Conservation (phyloP, 2,113 vertebrate species). For the Halcyon malimbica region DNA sequence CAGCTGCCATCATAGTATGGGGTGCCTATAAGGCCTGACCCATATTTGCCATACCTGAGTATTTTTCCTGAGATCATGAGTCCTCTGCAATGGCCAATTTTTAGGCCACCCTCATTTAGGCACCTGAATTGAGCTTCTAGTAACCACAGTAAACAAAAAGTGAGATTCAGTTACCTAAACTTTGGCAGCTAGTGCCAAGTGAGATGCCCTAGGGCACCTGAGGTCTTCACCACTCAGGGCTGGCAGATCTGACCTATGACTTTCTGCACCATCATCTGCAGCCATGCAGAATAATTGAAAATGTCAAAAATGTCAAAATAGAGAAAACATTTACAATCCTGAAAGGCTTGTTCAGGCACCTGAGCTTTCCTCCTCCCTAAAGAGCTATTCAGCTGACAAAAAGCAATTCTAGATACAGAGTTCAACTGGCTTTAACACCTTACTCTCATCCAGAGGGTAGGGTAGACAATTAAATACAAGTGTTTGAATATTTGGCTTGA, state of each 20-base stretch:
- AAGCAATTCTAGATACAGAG: not conserved
- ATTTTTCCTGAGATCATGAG: not conserved
- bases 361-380: not conserved
- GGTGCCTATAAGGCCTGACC: not conserved
- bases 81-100: not conserved
- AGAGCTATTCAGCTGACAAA: not conserved
- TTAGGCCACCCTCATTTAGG: not conserved
- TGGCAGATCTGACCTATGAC: not conserved
- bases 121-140: not conserved
- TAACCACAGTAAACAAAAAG: not conserved
- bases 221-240: fast-evolving
- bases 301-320: not conserved
- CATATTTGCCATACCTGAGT: not conserved
- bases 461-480: not conserved
- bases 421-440: not conserved
- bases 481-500: not conserved
- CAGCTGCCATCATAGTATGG: not conserved
- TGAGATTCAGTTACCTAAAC: not conserved
- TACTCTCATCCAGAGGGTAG: not conserved
- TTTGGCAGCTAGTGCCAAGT: not conserved
- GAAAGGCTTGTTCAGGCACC: not conserved
- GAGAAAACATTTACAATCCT: not conserved
- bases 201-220: not conserved
- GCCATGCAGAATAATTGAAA: not conserved
- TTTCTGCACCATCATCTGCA: not conserved